These are phyloP conservation scores for Eospalax fontanierii DNA, from an alignment of 2,797 vertebrate species.

Conservation along the genomic window DNA sequence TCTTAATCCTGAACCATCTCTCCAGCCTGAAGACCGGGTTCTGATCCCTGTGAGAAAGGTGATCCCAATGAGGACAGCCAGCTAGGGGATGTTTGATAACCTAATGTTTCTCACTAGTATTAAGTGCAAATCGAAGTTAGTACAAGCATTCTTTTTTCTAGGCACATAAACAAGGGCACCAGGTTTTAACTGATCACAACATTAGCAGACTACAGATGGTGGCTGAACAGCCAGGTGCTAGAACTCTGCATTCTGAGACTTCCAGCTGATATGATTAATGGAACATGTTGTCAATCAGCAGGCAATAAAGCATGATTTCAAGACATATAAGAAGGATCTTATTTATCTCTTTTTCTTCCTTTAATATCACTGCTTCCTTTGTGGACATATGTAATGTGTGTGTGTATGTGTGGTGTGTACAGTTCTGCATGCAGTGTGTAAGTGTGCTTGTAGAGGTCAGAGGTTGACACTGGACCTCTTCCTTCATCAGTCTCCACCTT, in stretches of 20 bases:
- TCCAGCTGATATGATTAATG: background rate
- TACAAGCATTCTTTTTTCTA: background rate
- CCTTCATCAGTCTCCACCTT: too few species aligned
- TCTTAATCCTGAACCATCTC: too few species aligned
- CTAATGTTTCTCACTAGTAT: background rate
- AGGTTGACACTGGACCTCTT: too few species aligned
- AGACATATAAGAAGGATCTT: background rate
- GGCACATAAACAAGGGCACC: fast-evolving
- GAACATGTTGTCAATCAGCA: background rate
- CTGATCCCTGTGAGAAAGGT: too few species aligned
- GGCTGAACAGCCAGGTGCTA: fast-evolving
- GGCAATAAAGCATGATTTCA: background rate
- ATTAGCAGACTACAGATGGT: background rate
- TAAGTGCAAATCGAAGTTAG: fast-evolving
- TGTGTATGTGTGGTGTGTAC: too few species aligned
- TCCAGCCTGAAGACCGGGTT: too few species aligned
- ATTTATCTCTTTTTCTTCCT: background rate
- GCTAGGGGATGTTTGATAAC: background rate
- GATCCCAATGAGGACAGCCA: background rate
- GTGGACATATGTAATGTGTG: too few species aligned
- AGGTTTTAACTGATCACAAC: too few species aligned
- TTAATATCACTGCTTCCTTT: too few species aligned
- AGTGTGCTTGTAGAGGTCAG: too few species aligned
- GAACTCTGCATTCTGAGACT: fast-evolving
- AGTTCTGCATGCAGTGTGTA: too few species aligned